Conservation (phyloP, 2,113 vertebrate genomes). For the Cyanoramphus novaezelandiae region DNA sequence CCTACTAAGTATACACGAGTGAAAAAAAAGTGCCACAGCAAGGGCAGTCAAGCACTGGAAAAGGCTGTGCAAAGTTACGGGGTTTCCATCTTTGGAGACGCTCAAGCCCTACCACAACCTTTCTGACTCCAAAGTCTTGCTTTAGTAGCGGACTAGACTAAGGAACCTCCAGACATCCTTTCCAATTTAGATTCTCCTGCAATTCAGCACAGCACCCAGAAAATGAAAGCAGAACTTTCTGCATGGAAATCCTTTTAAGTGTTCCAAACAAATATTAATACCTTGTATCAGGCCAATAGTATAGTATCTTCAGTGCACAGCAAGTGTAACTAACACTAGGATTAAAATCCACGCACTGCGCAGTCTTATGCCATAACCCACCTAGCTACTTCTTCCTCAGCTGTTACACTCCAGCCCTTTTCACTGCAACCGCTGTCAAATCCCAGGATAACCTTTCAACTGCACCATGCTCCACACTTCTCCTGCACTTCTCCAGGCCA, state of each 20-base stretch:
- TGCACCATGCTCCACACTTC: rapidly evolving
- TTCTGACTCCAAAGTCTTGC: neutral
- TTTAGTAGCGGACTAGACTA: neutral
- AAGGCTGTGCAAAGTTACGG: neutral
- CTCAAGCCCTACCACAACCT: neutral
- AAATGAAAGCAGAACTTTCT: neutral
- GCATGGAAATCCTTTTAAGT: neutral
- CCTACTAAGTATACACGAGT: neutral
- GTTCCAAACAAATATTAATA: neutral
- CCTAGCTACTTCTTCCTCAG: neutral
- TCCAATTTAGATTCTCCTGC: neutral
- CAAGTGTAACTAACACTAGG: neutral
- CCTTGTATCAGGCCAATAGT: neutral
- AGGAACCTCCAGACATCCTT: neutral
- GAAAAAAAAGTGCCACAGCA: rapidly evolving
- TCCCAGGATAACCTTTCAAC: neutral
- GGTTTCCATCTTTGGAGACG: neutral
- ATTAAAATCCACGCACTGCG: neutral
- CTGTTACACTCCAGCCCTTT: neutral
- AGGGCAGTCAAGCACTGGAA: neutral
- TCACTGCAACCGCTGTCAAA: neutral
- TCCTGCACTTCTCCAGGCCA: neutral
- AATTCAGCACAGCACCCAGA: neutral
- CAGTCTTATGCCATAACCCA: neutral
- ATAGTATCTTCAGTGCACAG: neutral